Conservation (phyloP, 35 echinoderm and acorn worm genomes). For the Apostichopus parvimensis region DNA sequence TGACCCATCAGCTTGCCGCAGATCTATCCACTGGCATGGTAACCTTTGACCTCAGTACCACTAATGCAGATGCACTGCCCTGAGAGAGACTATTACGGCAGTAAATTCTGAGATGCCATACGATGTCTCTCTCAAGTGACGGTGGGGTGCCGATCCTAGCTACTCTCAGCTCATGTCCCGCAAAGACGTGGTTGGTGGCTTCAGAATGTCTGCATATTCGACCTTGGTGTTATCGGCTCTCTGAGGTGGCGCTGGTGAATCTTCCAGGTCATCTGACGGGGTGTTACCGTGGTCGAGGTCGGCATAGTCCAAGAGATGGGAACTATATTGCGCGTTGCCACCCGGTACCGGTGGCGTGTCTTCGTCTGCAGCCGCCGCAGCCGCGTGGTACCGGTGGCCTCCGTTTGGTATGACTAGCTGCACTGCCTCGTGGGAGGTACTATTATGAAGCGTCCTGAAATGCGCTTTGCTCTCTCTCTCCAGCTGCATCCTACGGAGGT, state of each 20-base stretch:
- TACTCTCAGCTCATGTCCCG: constrained; percentile 49
- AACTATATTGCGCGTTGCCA: constrained; percentile 18
- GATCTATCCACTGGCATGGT: too few species aligned
- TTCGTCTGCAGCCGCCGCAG: constrained; percentile 2
- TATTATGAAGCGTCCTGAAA: background rate
- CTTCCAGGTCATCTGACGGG: background rate
- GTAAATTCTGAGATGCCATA: too few species aligned
- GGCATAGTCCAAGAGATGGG: constrained; percentile 45
- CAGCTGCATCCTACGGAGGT: constrained; percentile 11
- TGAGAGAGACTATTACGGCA: too few species aligned
- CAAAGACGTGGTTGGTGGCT: constrained; percentile 35
- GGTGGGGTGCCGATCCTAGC: too few species aligned
- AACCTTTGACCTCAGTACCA: too few species aligned
- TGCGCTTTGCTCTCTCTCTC: constrained; percentile 44
- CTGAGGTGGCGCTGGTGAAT: constrained; percentile 11
- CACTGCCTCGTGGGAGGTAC: background rate
- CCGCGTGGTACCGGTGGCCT: constrained; percentile 22
- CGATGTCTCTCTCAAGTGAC: too few species aligned
- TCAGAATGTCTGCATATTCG: constrained; percentile 55
- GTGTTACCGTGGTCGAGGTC: constrained; percentile 49
- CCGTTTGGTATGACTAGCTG: background rate
- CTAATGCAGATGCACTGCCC: too few species aligned
- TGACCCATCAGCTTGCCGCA: background rate
- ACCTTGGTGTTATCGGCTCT: constrained; percentile 20
- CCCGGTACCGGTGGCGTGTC: constrained; percentile 43